Evolutionary conservation across 2,113 vertebrate genomes (phyloP).

Genomic region (Lynx canadensis): DNA sequence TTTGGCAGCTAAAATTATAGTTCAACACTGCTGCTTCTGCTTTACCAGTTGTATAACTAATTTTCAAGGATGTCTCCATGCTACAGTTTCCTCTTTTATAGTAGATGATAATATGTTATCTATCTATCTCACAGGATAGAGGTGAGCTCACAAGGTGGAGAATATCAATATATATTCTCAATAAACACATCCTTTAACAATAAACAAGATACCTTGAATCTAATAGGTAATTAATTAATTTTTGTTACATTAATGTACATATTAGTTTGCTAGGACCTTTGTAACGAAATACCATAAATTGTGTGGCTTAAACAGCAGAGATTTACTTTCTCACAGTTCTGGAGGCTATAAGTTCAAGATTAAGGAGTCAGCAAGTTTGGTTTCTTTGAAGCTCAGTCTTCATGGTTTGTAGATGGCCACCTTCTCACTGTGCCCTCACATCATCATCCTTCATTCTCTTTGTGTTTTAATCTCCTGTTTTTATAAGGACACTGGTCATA

Average conservation of each 20-base stretch:
- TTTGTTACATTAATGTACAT: not conserved
- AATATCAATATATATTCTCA: not conserved
- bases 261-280: not conserved
- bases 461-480: not conserved
- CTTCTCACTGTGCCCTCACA: not conserved
- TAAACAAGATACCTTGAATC: not conserved
- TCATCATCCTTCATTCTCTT: not conserved
- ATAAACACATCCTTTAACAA: not conserved
- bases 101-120: not conserved
- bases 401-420: not conserved
- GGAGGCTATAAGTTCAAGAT: not conserved
- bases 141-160: not conserved
- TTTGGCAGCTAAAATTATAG: not conserved
- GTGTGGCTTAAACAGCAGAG: not conserved
- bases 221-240: not conserved
- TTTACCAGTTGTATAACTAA: not conserved
- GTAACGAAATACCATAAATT: not conserved
- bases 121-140: not conserved
- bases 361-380: not conserved
- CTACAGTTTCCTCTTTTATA: not conserved
- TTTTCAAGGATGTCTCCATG: not conserved
- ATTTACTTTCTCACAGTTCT: not conserved
- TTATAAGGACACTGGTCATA: not conserved
- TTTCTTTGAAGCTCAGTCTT: not conserved
- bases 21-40: not conserved